Evolutionary conservation across 2,113 vertebrate species (phyloP).

Genomic region (Halichoerus grypus): DNA sequence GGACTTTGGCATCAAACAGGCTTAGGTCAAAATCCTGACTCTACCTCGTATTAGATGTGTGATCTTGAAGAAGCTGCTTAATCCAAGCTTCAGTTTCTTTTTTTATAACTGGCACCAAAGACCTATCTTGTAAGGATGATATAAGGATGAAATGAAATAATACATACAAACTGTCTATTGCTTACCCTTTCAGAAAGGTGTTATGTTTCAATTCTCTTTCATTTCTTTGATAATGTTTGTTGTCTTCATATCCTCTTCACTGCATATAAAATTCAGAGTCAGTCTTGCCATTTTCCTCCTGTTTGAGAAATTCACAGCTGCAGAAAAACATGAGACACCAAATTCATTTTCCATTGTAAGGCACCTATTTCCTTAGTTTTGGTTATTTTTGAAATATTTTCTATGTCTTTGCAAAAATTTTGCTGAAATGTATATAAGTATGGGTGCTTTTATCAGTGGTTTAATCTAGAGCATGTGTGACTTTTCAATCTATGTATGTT

Average conservation of each 20-base stretch:
- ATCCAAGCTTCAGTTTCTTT: neutral
- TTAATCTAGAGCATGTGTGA: neutral
- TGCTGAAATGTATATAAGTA: neutral
- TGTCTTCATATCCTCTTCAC: neutral
- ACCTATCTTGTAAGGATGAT: neutral
- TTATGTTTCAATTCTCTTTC: neutral
- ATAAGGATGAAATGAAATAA: neutral
- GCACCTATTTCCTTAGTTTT: neutral
- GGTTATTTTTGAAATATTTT: neutral
- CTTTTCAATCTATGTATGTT: neutral
- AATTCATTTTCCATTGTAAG: neutral
- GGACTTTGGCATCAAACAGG: neutral
- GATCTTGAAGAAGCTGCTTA: neutral
- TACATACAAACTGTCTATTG: neutral
- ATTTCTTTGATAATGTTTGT: neutral
- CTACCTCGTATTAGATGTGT: neutral
- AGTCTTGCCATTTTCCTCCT: neutral
- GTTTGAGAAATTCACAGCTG: slow-evolving; percentile 52
- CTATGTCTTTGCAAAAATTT: slow-evolving; percentile 24
- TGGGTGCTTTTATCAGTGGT: neutral
- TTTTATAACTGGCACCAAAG: neutral
- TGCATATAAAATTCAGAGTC: neutral
- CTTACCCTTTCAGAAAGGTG: neutral
- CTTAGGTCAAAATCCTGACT: neutral
- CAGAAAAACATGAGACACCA: neutral